Percentiles rank a stretch among this genome's conserved stretches.
These are phyloP conservation scores for Lates calcarifer DNA, from an alignment of 2,113 vertebrate species.

Conservation along the genomic window DNA sequence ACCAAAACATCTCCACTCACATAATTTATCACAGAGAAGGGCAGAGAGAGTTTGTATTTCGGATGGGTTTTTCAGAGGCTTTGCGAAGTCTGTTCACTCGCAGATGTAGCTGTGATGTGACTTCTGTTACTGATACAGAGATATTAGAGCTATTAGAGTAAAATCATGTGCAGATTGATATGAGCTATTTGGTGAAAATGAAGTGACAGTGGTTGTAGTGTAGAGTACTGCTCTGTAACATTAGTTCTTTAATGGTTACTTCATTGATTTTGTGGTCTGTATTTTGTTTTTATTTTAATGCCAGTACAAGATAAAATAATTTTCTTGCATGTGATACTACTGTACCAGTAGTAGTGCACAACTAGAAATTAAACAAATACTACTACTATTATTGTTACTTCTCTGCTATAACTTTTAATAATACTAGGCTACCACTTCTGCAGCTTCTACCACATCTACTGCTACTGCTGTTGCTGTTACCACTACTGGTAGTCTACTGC, in stretches of 20 bases:
- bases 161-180: slow-evolving; percentile 24
- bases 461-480: not conserved
- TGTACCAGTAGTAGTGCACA: not conserved
- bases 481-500: not conserved
- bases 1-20: slow-evolving; percentile 65
- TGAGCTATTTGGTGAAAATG: not conserved
- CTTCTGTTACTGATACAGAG: slow-evolving; percentile 22
- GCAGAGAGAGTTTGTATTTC: not conserved
- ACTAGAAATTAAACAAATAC: not conserved
- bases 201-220: not conserved
- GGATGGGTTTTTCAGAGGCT: not conserved
- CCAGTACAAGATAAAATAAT: no score
- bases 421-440: not conserved
- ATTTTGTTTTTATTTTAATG: not conserved
- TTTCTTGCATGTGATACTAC: not conserved
- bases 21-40: slow-evolving; percentile 42
- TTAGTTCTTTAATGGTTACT: not conserved
- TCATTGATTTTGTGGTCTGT: not conserved
- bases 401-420: not conserved
- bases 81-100: slow-evolving; percentile 11
- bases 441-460: no score
- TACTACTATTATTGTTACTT: not conserved
- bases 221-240: not conserved
- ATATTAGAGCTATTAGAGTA: slow-evolving; percentile 23
- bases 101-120: slow-evolving; percentile 9